These are phyloP conservation scores for Eueremaeus valkanovi DNA, from an alignment of 2,888 invertebrate species.

Conservation along the genomic window DNA sequence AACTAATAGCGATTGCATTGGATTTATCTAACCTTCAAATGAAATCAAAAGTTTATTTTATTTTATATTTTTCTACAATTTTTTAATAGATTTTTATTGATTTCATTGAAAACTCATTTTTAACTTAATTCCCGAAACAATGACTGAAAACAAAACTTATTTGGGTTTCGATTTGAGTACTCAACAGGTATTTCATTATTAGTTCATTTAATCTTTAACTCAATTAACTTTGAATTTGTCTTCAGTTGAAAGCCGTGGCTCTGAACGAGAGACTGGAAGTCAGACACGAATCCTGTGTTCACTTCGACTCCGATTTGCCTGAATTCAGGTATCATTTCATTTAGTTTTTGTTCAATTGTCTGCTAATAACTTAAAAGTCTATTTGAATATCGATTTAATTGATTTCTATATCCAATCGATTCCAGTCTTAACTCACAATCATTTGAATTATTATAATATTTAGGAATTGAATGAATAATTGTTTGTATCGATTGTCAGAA, in stretches of 20 bases:
- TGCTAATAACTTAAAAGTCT: too few species aligned
- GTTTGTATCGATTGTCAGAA: constrained; percentile 54
- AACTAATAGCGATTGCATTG: too few species aligned
- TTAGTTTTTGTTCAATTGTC: too few species aligned
- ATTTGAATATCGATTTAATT: too few species aligned
- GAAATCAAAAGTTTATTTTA: not conserved
- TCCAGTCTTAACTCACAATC: too few species aligned
- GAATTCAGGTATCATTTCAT: constrained; percentile 69
- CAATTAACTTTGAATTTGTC: constrained; percentile 7
- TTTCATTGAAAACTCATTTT: not conserved
- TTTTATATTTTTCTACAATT: not conserved
- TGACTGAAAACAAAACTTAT: constrained; percentile 3
- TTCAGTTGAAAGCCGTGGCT: constrained; percentile 81
- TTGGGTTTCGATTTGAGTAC: constrained; percentile 49
- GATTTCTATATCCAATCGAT: too few species aligned
- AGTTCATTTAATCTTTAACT: not conserved
- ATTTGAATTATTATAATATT: not conserved
- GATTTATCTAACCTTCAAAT: constrained; percentile 5
- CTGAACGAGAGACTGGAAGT: constrained; percentile 69
- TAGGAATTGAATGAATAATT: not conserved
- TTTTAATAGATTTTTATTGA: not conserved
- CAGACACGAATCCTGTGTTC: constrained; percentile 73
- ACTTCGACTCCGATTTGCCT: constrained; percentile 87
- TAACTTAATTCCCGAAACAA: not conserved
- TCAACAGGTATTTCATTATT: constrained; percentile 47